Evolutionary conservation across 2,797 vertebrate genomes (phyloP).

Genomic region (Cuniculus paca): DNA sequence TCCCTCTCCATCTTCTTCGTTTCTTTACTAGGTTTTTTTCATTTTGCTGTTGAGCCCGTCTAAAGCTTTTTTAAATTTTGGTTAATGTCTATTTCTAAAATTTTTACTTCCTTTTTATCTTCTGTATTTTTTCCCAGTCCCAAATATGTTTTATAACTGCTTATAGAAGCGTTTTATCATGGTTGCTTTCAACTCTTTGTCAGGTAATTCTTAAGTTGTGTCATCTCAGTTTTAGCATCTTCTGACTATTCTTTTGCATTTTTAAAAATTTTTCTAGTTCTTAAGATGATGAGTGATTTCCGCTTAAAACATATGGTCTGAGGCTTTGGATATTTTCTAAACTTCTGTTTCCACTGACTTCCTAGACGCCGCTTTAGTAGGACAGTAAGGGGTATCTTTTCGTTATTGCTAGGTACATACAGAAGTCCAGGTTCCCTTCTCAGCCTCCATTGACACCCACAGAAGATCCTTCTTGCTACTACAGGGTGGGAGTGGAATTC

Average conservation of each 20-base stretch:
- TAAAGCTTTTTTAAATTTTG: not conserved
- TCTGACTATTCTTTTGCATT: slow-evolving; percentile 6
- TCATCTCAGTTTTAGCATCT: slow-evolving; percentile 5
- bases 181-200: slow-evolving; percentile 44
- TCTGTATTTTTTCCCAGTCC: not conserved
- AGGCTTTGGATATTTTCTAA: slow-evolving; percentile 6
- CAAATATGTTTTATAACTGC: not conserved
- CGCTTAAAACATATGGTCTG: not conserved
- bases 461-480: not conserved
- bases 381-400: not conserved
- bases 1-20: not conserved
- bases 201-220: slow-evolving; percentile 28
- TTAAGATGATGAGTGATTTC: slow-evolving; percentile 24
- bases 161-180: slow-evolving; percentile 41
- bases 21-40: not conserved
- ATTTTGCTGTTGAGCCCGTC: not conserved
- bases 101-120: not conserved
- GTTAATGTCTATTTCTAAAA: not conserved
- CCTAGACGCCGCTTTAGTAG: not conserved
- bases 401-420: not conserved
- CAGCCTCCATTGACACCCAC: not conserved
- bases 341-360: slow-evolving; percentile 17
- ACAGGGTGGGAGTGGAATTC: not conserved
- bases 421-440: not conserved
- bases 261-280: slow-evolving; percentile 38